Evolutionary conservation across 2,888 invertebrate genomes (phyloP).

Genomic region (Nomada fucata): DNA sequence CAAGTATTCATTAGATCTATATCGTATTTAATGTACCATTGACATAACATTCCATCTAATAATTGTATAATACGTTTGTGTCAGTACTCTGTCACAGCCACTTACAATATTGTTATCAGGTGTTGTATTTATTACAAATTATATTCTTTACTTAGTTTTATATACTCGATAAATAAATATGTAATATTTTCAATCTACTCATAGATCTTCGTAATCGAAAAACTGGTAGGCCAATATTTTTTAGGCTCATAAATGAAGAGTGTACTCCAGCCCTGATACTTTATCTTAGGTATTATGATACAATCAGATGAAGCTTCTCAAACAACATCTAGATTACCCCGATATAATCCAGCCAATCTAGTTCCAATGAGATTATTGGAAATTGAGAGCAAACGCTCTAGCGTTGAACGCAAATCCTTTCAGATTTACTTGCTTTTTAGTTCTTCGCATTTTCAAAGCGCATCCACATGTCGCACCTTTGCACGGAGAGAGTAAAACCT

Average conservation of each 20-base stretch:
- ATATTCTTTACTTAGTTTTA: neutral
- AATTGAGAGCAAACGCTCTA: neutral
- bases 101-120: neutral
- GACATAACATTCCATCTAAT: neutral
- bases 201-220: neutral
- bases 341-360: constrained; percentile 30
- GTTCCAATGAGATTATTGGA: constrained; percentile 20
- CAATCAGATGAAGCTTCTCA: constrained; percentile 25
- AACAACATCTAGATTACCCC: constrained; percentile 24
- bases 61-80: neutral
- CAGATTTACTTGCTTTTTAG: neutral
- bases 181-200: neutral
- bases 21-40: neutral
- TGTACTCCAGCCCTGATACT: constrained; percentile 16
- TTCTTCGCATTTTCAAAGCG: neutral
- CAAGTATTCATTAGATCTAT: neutral
- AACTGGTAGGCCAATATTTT: neutral
- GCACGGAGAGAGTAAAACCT: neutral
- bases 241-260: constrained; percentile 8
- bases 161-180: neutral
- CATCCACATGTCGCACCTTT: neutral
- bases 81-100: neutral
- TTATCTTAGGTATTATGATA: constrained; percentile 26
- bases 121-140: neutral
- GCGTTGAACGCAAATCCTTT: neutral